A percentile compares a stretch with the other conserved stretches of the same genome.
Conservation (phyloP, 2,113 vertebrate genomes). For the Eupsittula cactorum region DNA sequence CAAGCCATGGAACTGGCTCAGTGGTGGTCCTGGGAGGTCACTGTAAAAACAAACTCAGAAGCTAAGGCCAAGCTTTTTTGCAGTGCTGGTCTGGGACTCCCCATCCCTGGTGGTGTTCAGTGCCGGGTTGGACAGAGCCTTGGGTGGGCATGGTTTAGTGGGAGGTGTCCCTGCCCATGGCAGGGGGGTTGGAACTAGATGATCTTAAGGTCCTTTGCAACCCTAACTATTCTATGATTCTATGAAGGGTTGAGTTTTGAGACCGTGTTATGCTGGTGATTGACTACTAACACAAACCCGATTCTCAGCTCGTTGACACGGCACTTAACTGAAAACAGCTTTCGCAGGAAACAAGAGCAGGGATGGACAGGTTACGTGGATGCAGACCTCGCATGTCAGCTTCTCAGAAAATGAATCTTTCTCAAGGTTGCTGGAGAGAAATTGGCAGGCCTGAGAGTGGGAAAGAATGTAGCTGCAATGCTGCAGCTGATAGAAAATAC, state of each 20-base stretch:
- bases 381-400: background rate
- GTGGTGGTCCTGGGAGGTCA: fast-evolving
- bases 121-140: too few relatives aligned
- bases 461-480: background rate
- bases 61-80: background rate
- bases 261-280: background rate
- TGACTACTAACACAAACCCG: background rate
- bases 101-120: too few relatives aligned
- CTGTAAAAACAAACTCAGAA: background rate
- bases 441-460: background rate
- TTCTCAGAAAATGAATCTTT: slow-evolving; percentile 4
- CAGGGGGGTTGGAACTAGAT: too few relatives aligned
- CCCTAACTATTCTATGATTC: too few relatives aligned
- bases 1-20: background rate
- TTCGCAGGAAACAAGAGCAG: background rate
- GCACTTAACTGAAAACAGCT: background rate
- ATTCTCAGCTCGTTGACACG: background rate
- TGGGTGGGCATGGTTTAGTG: too few relatives aligned
- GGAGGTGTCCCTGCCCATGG: too few relatives aligned
- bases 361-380: background rate
- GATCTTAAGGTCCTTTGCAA: too few relatives aligned
- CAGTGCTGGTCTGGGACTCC: background rate
- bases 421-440: slow-evolving; percentile 1
- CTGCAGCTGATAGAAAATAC: slow-evolving; percentile 31
- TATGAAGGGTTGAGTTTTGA: background rate